Evolutionary conservation across 2,113 vertebrate genomes (phyloP).

Genomic region (Bos javanicus): DNA sequence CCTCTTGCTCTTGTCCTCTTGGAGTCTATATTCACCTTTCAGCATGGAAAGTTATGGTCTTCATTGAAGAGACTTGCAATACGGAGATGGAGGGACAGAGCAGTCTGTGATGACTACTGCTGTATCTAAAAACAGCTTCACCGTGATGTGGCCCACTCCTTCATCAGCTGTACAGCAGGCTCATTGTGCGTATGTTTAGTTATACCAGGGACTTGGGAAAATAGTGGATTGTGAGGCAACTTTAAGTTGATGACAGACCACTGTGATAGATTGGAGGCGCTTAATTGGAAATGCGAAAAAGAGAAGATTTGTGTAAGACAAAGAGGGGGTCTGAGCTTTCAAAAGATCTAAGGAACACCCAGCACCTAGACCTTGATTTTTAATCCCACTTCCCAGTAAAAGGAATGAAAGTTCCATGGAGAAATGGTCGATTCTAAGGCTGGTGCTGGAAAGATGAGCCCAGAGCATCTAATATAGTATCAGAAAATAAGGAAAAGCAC

Average conservation of each 20-base stretch:
- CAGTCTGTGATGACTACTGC: rapidly evolving
- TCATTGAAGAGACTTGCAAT: background rate
- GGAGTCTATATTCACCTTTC: background rate
- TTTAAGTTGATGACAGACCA: background rate
- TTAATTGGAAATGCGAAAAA: background rate
- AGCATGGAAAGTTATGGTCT: background rate
- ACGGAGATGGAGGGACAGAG: background rate
- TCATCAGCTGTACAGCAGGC: background rate
- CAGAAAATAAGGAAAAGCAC: background rate
- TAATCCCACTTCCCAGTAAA: background rate
- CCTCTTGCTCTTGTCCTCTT: background rate
- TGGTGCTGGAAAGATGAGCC: background rate
- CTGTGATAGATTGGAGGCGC: background rate
- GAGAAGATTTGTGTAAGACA: background rate
- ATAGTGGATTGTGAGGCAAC: background rate
- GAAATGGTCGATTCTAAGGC: background rate
- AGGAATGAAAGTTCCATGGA: background rate
- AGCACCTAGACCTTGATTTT: background rate
- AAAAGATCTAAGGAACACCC: background rate
- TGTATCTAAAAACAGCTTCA: background rate
- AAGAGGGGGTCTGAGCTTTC: background rate
- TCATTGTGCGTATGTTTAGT: too few species aligned
- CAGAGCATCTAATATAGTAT: background rate
- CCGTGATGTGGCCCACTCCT: rapidly evolving
- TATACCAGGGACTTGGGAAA: background rate